Conservation (phyloP, 2,113 vertebrate genomes). For the Paramormyrops kingsleyae region DNA sequence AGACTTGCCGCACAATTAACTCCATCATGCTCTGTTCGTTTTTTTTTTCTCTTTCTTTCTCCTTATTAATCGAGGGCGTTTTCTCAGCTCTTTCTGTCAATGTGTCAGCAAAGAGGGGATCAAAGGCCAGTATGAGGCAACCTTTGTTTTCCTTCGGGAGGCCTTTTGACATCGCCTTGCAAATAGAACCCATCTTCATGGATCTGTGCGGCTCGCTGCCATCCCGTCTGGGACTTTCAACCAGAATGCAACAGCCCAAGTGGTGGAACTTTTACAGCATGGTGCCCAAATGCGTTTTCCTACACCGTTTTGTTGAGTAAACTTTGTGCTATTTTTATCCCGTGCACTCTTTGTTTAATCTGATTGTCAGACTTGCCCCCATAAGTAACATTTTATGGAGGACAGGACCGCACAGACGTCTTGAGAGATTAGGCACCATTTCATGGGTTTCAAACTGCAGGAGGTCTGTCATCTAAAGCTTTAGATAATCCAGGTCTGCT, state of each 20-base stretch:
- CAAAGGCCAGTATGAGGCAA: neutral
- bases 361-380: neutral
- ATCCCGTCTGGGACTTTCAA: neutral
- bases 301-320: neutral
- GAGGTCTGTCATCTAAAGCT: conserved; percentile 12
- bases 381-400: neutral
- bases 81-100: neutral
- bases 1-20: neutral
- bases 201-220: neutral
- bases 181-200: neutral
- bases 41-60: neutral
- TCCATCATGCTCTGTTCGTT: neutral
- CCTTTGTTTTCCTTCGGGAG: neutral
- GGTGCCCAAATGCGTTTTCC: neutral
- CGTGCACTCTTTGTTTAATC: neutral
- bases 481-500: neutral
- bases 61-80: neutral
- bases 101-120: conserved; percentile 1
- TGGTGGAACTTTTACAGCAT: neutral
- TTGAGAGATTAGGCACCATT: conserved; percentile 10
- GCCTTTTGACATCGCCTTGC: neutral
- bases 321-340: neutral
- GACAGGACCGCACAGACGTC: conserved; percentile 9
- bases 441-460: neutral
- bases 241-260: neutral